phyloP scores from a whole-genome alignment of 2,797 vertebrate genomes.

The Acrossocheilus fasciatus region DNA sequence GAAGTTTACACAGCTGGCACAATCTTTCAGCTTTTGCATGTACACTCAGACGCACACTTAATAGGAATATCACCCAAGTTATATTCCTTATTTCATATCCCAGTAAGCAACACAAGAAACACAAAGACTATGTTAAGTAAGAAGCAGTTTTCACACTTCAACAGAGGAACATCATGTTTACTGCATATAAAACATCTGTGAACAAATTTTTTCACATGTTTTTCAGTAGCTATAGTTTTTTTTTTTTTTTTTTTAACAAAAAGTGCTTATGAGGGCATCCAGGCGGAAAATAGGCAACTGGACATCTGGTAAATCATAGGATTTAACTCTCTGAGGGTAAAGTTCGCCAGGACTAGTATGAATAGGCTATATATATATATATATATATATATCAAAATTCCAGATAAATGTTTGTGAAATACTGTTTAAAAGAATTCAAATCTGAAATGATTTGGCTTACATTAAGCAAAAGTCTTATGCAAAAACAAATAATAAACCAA shows the following conservation, averaged over 20 bases:
- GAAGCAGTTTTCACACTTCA: neutral
- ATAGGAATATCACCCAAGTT: conserved; percentile 3
- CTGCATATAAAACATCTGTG: neutral
- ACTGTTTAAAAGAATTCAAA: neutral
- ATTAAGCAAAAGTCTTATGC: neutral
- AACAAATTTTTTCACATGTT: neutral
- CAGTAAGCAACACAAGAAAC: neutral
- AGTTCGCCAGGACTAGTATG: conserved; percentile 15
- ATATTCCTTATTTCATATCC: neutral
- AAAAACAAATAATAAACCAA: too few species aligned
- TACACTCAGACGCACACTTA: neutral
- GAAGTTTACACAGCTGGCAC: conserved; percentile 43
- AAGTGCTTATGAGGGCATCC: neutral
- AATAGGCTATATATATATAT: neutral
- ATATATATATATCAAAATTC: too few species aligned
- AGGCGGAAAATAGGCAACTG: neutral
- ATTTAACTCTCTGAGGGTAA: conserved; percentile 29
- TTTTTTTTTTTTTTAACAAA: neutral
- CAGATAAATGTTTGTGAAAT: neutral
- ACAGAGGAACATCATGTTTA: neutral
- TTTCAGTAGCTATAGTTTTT: neutral
- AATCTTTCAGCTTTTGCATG: neutral
- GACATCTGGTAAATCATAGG: conserved; percentile 24
- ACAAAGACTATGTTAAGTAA: neutral
- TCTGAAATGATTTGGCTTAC: neutral